Evolutionary conservation across 2,797 vertebrate genomes (phyloP).

Genomic region (Eulemur albifrons): DNA sequence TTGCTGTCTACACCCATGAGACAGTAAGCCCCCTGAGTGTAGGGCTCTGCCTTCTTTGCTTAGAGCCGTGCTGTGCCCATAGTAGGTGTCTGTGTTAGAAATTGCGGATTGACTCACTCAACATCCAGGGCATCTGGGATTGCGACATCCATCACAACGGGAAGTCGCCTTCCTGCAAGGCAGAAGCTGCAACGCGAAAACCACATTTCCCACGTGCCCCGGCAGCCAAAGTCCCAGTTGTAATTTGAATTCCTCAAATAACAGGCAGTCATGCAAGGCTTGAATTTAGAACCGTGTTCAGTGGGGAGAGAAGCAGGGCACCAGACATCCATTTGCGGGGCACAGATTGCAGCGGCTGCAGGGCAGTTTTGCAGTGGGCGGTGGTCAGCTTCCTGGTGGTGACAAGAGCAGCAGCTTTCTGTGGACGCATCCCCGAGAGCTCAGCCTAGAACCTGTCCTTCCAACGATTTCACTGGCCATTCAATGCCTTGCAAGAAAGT

Average conservation of each 20-base stretch:
- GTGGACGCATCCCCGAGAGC: neutral
- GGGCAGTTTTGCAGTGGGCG: neutral
- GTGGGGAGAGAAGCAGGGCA: neutral
- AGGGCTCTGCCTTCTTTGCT: neutral
- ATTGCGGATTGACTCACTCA: neutral
- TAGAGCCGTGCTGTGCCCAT: neutral
- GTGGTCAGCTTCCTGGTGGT: neutral
- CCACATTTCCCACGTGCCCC: neutral
- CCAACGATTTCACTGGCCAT: neutral
- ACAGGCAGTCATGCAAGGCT: neutral
- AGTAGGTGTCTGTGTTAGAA: neutral
- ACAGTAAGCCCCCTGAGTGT: neutral
- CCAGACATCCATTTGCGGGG: neutral
- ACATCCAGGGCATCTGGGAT: neutral
- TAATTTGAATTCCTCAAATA: neutral
- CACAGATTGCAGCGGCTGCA: accelerated
- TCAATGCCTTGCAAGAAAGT: neutral
- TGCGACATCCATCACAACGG: neutral
- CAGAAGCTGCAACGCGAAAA: neutral
- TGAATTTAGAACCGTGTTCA: neutral
- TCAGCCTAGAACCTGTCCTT: neutral
- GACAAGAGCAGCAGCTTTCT: neutral
- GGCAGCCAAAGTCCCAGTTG: neutral
- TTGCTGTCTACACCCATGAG: neutral
- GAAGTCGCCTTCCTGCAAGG: neutral